Evolutionary conservation across 1,140 invertebrate genomes (phyloP), one percentile per base, ranked within the genome.

Genomic region (Ips nitidus): DNA sequence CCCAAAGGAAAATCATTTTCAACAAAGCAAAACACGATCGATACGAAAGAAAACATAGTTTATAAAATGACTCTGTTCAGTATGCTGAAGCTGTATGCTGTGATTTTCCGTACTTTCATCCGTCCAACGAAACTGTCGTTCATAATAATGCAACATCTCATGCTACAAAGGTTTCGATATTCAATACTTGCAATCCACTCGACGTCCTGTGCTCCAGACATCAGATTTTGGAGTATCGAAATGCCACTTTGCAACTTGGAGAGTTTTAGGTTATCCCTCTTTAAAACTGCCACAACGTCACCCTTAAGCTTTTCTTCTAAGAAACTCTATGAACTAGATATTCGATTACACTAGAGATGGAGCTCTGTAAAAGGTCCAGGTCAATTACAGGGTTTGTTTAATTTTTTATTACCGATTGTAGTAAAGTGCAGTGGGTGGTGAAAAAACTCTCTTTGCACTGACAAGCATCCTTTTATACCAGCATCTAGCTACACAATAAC

Each of bases 111-210:
- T 50, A 63, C 52, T 56, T 65, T 56, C 45, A 55, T 40, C 47
- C 60, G 45, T 63, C 47, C 45, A 40, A 47, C 60, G 38, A 52
- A 65, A 52, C 52, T 56, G 63, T 65, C 63, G 52, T 56, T 65
- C 52, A 65, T 65, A 55, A 65, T 65, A 65, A 65, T 65, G 52
- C 63, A 56, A 65, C 63, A 65, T 55, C 52, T 65, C 42, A 42
- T 56, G 52, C 63, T 42, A 56, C 63, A 65, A 65, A 65, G 63
- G 52, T 65, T 56, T 65, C 52, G 52, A 37, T 55, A 56, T 65
- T 65, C 52, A 65, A 65, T 65, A 56, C 63, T 56, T 65, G 63
- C 63, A 65, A 65, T 65, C 63, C 63, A 65, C 52, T 65, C 52
- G 63, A 57, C 52, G 63, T 65, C 63, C 52, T 22, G 37, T 36